Base-by-base conservation (phyloP, 2,113 vertebrate genomes). In the Hassar affinis region DNA sequence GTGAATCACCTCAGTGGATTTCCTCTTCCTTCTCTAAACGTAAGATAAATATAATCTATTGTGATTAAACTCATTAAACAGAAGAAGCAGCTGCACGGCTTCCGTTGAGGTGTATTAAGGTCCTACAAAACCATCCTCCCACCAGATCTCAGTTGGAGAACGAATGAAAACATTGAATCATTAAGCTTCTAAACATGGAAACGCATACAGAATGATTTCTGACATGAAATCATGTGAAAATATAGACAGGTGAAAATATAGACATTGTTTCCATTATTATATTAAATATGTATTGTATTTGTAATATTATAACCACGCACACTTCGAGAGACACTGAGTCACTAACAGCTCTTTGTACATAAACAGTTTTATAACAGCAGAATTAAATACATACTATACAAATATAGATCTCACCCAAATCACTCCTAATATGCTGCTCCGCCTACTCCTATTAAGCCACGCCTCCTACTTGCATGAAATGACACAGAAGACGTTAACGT, bases 61-160 rank as follows among this genome's bases (percentile, higher is more conserved):
- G 74, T 76, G 74, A 76, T 54, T 52, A 54, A 52, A 54, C 27
- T 33, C 7, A 76, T 76, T 54, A 54, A 76, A 52, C 27, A 51
- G 72, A 11, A 33, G 17, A 5, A 0, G 49, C 74, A 76, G 74
- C 51, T 77, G 74, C 51, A 77, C 18, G 4, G 51, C 15, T 38
- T 77, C 51, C 74, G 38, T 7, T 6, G 15, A 33, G 72, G 17
- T 9, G 71, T 1, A 33, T 18, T 9, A 27, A 2, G 66, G 64
- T 68, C 35, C 18, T 4, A 2, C 18, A 35, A 17, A 17, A 66
- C 3, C 3, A 42, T 4, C 1, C 10, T 6, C n/a, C 27, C 14
- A 6, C 27, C 14, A 6, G 25, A 15, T 14, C 20, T 22, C 3
- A 25, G 18, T 1, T 69, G 66, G 18, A 42, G 66, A 74, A 30